Base-by-base conservation (phyloP, 2,113 vertebrate species). In the Entosphenus tridentatus region DNA sequence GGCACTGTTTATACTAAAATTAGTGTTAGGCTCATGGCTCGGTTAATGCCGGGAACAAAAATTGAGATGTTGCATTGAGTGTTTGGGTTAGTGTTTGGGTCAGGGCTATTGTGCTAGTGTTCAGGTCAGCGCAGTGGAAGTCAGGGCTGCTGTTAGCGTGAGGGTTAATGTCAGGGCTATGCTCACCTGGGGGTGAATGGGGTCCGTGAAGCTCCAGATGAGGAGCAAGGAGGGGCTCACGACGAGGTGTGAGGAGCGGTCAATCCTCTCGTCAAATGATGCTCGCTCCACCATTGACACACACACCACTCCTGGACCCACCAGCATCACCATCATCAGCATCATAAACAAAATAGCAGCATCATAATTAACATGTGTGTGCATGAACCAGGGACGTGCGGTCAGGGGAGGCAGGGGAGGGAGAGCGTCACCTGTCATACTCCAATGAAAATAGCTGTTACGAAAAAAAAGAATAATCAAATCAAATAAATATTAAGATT, bases 191-290 rank as follows among this genome's bases (percentile, higher is more conserved):
- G 87, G 83, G 57, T 81, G 78, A n/a, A 78, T 74, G 55, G 84
- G 83, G 65, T 92, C 80, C 2, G 78, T 82, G 74, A 90, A 80
- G 71, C 81, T 86, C 81, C 83, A 95, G 76, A 96, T 77, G 73
- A 89, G 75, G 76, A 97, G 83, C 73, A 82, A 71, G 8, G 89
- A 76, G 3, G 81, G 78, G 16, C 77, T 81, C 59, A 78, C 71
- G 62, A 77, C 67, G 55, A 80, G 72, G 74, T 76, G 80, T 55
- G 77, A 73, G n/a, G 79, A 77, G 56, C 74, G 67, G 1, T 81
- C 76, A 39, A 78, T 72, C 72, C 76, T 76, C 1, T 85, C 77
- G 73, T 85, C 80, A 21, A 76, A 74, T 3, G 73, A 75, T 56
- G 80, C 72, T 54, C 71, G 74, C 11, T 80, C 68, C 7, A 73